Percentiles rank a stretch among this genome's conserved stretches.
These are phyloP conservation scores for Lucifuga dentata DNA, from an alignment of 2,113 vertebrate genomes.

Conservation along the genomic window DNA sequence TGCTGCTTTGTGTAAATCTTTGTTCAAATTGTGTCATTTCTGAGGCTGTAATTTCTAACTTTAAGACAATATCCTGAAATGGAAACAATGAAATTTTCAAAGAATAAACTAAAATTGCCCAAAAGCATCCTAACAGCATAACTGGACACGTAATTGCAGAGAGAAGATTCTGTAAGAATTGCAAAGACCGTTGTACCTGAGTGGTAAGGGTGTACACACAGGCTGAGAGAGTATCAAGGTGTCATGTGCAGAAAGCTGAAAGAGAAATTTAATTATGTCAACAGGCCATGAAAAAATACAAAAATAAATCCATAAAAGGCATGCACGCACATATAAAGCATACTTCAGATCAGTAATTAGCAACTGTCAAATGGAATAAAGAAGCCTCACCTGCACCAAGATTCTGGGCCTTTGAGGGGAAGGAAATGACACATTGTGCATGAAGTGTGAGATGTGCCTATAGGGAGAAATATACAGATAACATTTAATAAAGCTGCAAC, in stretches of 20 bases:
- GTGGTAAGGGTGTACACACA: constrained; percentile 94
- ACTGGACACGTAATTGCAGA: neutral
- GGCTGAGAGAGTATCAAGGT: constrained; percentile 94
- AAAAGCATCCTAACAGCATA: no score
- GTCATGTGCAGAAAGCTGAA: constrained; percentile 93
- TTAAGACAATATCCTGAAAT: no score
- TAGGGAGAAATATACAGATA: constrained; percentile 41
- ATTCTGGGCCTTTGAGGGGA: constrained; percentile 98
- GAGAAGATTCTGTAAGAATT: neutral
- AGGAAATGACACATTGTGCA: constrained; percentile 97
- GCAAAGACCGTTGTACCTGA: constrained; percentile 85
- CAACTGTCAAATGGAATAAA: neutral
- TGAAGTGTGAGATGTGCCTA: constrained; percentile 98
- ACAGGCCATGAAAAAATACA: neutral
- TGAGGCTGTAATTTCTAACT: no score
- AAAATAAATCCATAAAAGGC: no score
- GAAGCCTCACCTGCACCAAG: constrained; percentile 90
- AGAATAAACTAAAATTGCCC: no score
- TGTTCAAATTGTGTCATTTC: no score
- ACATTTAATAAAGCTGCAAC: neutral
- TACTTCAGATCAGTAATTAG: neutral
- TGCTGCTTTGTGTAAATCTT: neutral
- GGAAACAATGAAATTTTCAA: no score
- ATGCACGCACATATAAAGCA: no score
- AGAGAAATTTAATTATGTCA: constrained; percentile 41